Conservation (phyloP, 2,797 vertebrate species). For the Miichthys miiuy region DNA sequence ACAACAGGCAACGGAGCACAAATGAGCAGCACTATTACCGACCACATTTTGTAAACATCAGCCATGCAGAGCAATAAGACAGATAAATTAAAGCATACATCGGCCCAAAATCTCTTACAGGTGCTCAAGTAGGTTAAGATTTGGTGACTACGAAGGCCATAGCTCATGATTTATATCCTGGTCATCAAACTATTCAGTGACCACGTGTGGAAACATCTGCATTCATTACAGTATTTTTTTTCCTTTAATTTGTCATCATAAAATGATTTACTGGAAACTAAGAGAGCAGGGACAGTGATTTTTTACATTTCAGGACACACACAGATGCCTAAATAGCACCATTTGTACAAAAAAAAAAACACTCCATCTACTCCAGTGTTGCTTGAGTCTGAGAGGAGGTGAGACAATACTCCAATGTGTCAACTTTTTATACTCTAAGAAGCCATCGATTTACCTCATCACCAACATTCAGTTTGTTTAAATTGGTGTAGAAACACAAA, state of each 20-base stretch:
- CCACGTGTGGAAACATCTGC: not conserved
- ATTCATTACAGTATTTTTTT: not conserved
- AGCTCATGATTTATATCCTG: not conserved
- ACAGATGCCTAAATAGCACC: not conserved
- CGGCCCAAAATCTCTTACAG: not conserved
- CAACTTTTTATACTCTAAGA: not conserved
- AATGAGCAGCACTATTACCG: not conserved
- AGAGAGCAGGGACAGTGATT: not conserved
- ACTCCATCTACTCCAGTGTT: not conserved
- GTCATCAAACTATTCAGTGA: not conserved
- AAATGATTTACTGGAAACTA: not conserved
- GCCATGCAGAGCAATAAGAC: not conserved
- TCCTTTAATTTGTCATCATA: not conserved
- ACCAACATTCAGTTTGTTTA: constrained; percentile 1
- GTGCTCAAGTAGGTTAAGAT: not conserved
- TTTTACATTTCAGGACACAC: not conserved
- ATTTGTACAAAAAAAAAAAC: not conserved
- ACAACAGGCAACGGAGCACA: constrained; percentile 5
- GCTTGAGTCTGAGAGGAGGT: not conserved
- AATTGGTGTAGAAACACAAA: not conserved
- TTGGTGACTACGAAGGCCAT: not conserved
- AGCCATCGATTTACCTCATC: not conserved
- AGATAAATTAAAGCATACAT: not conserved
- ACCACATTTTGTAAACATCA: constrained; percentile 1
- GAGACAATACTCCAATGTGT: not conserved